These are phyloP conservation scores for Entomobrya multifasciata DNA, from an alignment of 2,888 invertebrate genomes.

Conservation along the genomic window DNA sequence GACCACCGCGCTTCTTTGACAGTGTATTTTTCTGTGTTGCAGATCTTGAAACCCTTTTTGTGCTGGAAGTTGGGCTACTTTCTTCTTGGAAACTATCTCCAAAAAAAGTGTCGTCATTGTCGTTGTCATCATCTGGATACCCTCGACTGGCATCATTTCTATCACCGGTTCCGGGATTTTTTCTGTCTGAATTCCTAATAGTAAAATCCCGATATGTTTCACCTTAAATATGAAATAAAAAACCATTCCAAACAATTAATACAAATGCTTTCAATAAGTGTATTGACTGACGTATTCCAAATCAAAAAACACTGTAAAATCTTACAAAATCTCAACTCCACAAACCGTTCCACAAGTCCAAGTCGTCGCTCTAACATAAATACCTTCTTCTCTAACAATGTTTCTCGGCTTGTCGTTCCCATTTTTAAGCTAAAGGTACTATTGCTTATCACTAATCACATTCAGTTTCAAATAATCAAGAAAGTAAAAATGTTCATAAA, in stretches of 20 bases:
- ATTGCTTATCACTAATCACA: too few species aligned
- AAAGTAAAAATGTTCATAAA: too few species aligned
- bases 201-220: conserved; percentile 39
- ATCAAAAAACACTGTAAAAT: not conserved
- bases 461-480: too few species aligned
- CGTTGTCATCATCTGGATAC: too few species aligned
- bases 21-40: too few species aligned
- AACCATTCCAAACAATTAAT: too few species aligned
- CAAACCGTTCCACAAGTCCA: conserved; percentile 36
- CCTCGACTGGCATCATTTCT: not conserved
- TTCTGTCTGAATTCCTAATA: not conserved
- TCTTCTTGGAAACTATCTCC: not conserved
- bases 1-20: too few species aligned
- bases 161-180: not conserved
- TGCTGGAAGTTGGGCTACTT: not conserved
- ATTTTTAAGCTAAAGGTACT: too few species aligned
- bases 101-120: not conserved
- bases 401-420: not conserved
- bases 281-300: too few species aligned
- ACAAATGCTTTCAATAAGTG: too few species aligned
- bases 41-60: not conserved
- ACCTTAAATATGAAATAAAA: conserved; percentile 17
- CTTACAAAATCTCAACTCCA: conserved; percentile 52
- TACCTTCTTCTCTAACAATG: not conserved
- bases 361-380: conserved; percentile 1